Evolutionary conservation across 2,888 invertebrate species (phyloP).

Genomic region (Cheilosia pagana): DNA sequence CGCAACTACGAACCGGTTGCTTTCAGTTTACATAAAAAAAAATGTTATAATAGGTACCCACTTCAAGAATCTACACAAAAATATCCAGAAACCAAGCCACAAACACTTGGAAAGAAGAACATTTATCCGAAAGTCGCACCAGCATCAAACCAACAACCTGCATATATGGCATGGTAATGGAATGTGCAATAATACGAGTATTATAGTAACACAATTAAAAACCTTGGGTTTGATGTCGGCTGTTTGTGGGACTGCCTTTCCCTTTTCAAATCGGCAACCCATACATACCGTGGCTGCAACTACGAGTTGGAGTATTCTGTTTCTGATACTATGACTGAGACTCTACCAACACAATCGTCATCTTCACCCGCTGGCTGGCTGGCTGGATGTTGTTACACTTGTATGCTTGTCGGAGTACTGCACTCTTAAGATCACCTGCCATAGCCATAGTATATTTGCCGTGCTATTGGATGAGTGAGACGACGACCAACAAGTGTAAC

Average conservation of each 20-base stretch:
- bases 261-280: slow-evolving; percentile 64
- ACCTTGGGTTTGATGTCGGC: slow-evolving; percentile 67
- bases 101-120: slow-evolving; percentile 47
- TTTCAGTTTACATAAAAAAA: slow-evolving; percentile 41
- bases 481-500: slow-evolving; percentile 42
- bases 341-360: slow-evolving; percentile 2
- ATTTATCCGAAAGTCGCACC: slow-evolving; percentile 62
- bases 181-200: slow-evolving; percentile 71
- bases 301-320: slow-evolving; percentile 1
- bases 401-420: slow-evolving; percentile 48
- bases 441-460: not conserved
- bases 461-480: slow-evolving; percentile 31
- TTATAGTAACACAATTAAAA: slow-evolving; percentile 74
- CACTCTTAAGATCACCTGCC: slow-evolving; percentile 69
- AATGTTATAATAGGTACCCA: not conserved
- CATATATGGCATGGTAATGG: slow-evolving; percentile 28
- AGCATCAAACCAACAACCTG: slow-evolving; percentile 1
- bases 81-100: slow-evolving; percentile 30
- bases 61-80: slow-evolving; percentile 20
- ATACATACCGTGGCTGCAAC: slow-evolving; percentile 19
- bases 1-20: slow-evolving; percentile 52
- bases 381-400: slow-evolving; percentile 36
- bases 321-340: not conserved
- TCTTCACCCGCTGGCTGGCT: not conserved
- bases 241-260: slow-evolving; percentile 69